Evolutionary conservation across 2,888 invertebrate species (phyloP), one percentile per base, ranked within the genome.

Genomic region (Euplexia lucipara): DNA sequence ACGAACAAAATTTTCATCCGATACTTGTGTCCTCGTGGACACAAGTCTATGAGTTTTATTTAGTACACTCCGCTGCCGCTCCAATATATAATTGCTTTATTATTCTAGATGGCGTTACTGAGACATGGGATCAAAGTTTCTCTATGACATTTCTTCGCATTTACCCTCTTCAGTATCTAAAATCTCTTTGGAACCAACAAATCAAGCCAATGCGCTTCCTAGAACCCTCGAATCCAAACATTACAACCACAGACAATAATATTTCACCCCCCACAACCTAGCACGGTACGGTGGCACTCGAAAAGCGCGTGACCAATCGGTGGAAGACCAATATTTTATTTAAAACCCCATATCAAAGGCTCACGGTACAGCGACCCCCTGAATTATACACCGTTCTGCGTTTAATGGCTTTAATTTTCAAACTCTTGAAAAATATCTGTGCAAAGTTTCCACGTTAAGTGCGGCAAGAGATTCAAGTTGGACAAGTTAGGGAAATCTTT

Each of bases 351-450:
- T 86, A 88, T 86, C 84, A 80, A 78, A 80, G 62, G 75, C 85
- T 78, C 80, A 83, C 83, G 85, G 83, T 83, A 83, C 82, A 78
- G 73, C 73, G 85, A 78, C 77, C 80, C 60, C 78, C 83, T 88
- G 89, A 91, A 87, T 90, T 89, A 90, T 88, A 86, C 86, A 84
- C 86, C 83, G 81, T 80, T 79, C 90, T 91, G 91, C 86, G 83
- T 84, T 88, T 91, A 91, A 91, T 90, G 87, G 90, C 83, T 82
- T 86, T 90, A 91, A 91, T 90, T 91, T 88, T 70, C 78, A 83
- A 91, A 91, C 88, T 91, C 84, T 88, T 85, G 90, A 90, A 90
- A 91, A 91, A 91, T 90, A 88, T 88, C 79, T 82, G 66, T 53
- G 54, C 49, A 73, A 91, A 90, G 83, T 91, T 90, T 58, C 53